These are phyloP conservation scores for Phalacrocorax brasilianus DNA, from an alignment of 2,113 vertebrate genomes.

Conservation along the genomic window DNA sequence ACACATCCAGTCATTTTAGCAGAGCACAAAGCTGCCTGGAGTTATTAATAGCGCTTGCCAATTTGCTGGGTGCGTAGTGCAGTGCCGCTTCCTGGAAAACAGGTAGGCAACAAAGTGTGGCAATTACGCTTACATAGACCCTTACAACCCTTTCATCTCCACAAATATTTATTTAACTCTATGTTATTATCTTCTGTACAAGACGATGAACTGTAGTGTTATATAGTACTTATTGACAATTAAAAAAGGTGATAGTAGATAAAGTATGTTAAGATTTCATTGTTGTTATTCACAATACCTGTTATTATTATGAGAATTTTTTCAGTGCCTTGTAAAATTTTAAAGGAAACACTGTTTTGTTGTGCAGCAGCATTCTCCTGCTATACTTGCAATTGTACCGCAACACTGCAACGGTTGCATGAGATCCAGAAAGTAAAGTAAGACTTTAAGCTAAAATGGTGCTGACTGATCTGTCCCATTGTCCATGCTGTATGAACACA, in stretches of 20 bases:
- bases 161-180: slow-evolving; percentile 2
- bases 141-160: background rate
- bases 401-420: background rate
- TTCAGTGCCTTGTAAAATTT: background rate
- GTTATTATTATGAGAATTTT: background rate
- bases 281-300: background rate
- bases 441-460: background rate
- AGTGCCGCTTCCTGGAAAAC: background rate
- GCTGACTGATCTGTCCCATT: background rate
- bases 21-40: slow-evolving; percentile 10
- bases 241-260: background rate
- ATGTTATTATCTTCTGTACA: background rate
- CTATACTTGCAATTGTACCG: background rate
- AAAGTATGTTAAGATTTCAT: background rate
- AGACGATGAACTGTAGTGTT: background rate
- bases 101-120: background rate
- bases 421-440: background rate
- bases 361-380: background rate
- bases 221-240: background rate
- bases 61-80: background rate
- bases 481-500: background rate
- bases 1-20: background rate
- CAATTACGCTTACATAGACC: background rate
- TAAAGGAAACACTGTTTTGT: background rate
- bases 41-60: background rate